phyloP scores from a whole-genome alignment of 2,888 invertebrate genomes.

The Amphipoea lucens region DNA sequence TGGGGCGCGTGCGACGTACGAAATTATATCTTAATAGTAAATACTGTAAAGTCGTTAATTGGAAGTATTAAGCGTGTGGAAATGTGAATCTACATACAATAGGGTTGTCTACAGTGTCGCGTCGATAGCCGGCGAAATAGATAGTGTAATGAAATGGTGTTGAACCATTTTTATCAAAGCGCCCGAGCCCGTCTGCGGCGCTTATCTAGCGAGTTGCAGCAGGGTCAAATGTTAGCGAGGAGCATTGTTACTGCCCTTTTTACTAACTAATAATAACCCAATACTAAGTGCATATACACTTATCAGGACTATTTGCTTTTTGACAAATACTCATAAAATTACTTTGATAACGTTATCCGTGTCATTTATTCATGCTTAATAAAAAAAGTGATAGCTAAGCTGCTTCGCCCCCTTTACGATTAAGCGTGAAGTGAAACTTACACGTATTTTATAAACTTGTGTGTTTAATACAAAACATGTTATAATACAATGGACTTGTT shows the following conservation, averaged over 20 bases:
- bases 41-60: slow-evolving; percentile 68
- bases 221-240: slow-evolving; percentile 64
- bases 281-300: slow-evolving; percentile 52
- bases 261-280: slow-evolving; percentile 56
- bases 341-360: slow-evolving; percentile 69
- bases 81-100: slow-evolving; percentile 78
- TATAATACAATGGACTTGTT: slow-evolving; percentile 50
- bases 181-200: slow-evolving; percentile 55
- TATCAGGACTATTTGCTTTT: slow-evolving; percentile 71
- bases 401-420: slow-evolving; percentile 65
- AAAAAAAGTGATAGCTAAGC: slow-evolving; percentile 57
- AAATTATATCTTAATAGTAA: slow-evolving; percentile 72
- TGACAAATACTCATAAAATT: slow-evolving; percentile 69
- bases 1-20: slow-evolving; percentile 74
- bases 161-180: slow-evolving; percentile 69
- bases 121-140: slow-evolving; percentile 67
- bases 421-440: slow-evolving; percentile 64
- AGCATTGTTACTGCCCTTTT: slow-evolving; percentile 49
- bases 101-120: slow-evolving; percentile 68
- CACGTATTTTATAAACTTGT: slow-evolving; percentile 50
- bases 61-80: slow-evolving; percentile 75
- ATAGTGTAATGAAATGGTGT: slow-evolving; percentile 67
- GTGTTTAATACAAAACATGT: slow-evolving; percentile 56
- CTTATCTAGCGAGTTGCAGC: slow-evolving; percentile 68
- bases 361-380: slow-evolving; percentile 56